A percentile compares a stretch with the other conserved stretches of the same genome.
Evolutionary conservation across 64 coral and sea anemone species (phyloP).

Genomic region (Acropora tenuis): DNA sequence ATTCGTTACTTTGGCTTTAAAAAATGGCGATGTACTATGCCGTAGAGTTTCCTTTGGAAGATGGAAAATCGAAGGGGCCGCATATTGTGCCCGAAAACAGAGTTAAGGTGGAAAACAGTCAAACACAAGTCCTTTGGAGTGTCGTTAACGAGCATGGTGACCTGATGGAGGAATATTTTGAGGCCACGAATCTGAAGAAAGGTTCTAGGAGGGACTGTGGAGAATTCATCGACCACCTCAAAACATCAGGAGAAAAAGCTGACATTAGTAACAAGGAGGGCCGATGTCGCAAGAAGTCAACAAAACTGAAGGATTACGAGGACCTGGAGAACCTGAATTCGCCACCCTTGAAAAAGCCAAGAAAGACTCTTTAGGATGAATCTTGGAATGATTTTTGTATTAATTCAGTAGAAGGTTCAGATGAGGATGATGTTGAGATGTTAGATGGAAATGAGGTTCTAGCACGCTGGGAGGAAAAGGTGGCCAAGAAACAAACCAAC

Average conservation of each 20-base stretch:
- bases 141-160: conserved; percentile 45
- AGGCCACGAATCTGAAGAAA: conserved; percentile 20
- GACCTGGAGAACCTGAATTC: no score
- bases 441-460: no score
- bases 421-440: no score
- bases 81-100: conserved; percentile 29
- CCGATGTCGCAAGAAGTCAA: no score
- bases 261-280: no score
- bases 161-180: conserved; percentile 34
- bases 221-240: conserved; percentile 22
- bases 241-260: background rate
- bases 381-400: background rate
- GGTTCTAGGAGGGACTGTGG: conserved; percentile 34
- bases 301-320: no score
- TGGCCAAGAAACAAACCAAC: no score
- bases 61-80: conserved; percentile 20
- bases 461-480: no score
- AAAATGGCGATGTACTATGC: conserved; percentile 25
- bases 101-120: conserved; percentile 9
- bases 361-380: background rate
- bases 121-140: conserved; percentile 4
- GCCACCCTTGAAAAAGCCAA: background rate
- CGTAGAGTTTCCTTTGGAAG: conserved; percentile 41
- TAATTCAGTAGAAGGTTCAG: background rate
- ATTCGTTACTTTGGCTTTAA: background rate